Evolutionary conservation across 2,888 invertebrate genomes (phyloP).

Genomic region (Drosophila greeni): DNA sequence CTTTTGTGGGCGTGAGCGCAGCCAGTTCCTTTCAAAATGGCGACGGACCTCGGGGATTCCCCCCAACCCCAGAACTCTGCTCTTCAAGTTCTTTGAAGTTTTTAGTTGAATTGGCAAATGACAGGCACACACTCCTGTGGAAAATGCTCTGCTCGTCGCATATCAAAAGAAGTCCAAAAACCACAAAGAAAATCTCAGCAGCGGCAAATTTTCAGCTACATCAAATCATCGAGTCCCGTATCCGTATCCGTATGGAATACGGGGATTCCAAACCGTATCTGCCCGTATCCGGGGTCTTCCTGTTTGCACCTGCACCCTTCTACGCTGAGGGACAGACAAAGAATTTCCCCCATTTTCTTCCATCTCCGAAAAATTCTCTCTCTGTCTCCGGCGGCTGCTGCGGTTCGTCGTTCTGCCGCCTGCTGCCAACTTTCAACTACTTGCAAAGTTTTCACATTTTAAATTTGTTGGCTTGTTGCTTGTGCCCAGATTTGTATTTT

Average conservation of each 20-base stretch:
- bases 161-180: conserved; percentile 74
- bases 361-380: conserved; percentile 6
- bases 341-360: conserved; percentile 27
- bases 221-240: conserved; percentile 67
- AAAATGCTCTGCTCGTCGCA: conserved; percentile 40
- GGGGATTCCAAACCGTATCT: conserved; percentile 31
- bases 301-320: conserved; percentile 58
- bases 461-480: conserved; percentile 59
- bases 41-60: conserved; percentile 28
- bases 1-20: conserved; percentile 40
- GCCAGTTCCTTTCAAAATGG: conserved; percentile 51
- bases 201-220: conserved; percentile 59
- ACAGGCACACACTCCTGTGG: conserved; percentile 36
- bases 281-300: conserved; percentile 28
- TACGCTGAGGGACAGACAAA: conserved; percentile 24
- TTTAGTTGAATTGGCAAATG: conserved; percentile 45
- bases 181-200: conserved; percentile 75
- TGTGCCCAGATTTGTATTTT: conserved; percentile 45
- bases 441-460: conserved; percentile 67
- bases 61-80: background rate
- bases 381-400: conserved; percentile 56
- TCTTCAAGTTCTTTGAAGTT: conserved; percentile 39
- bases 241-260: conserved; percentile 35
- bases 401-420: conserved; percentile 58
- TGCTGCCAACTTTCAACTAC: conserved; percentile 49